These are phyloP conservation scores for Mamestra configurata DNA, from an alignment of 1,140 invertebrate genomes.

Conservation along the genomic window DNA sequence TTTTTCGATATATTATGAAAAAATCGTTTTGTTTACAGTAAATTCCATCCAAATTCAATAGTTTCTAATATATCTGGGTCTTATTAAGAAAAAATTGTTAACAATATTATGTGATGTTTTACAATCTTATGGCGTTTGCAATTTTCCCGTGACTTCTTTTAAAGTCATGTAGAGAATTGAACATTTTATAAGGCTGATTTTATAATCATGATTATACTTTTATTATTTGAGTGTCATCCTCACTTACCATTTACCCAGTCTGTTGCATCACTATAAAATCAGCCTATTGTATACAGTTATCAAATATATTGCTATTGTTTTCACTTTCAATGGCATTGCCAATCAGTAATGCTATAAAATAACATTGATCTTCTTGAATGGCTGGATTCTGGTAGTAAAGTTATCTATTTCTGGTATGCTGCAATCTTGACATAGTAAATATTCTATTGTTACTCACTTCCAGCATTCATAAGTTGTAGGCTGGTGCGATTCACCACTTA, in stretches of 20 bases:
- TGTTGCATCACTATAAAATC: neutral
- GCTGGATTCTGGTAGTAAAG: neutral
- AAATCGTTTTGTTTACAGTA: too few species aligned
- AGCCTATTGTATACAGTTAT: neutral
- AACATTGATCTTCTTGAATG: neutral
- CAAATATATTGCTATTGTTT: neutral
- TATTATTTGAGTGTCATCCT: too few species aligned
- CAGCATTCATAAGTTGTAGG: neutral
- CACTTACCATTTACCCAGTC: too few species aligned
- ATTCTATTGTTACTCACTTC: neutral
- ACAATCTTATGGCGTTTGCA: too few species aligned
- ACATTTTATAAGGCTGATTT: neutral
- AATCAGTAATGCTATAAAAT: conserved; percentile 31
- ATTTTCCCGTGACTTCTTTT: too few species aligned
- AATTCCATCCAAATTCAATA: too few species aligned
- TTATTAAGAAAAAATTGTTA: too few species aligned
- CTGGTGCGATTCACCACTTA: neutral
- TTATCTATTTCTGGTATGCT: neutral
- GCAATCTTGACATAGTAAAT: neutral
- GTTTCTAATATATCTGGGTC: too few species aligned
- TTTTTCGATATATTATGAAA: too few species aligned
- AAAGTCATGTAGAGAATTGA: neutral
- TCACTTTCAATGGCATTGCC: neutral
- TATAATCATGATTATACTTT: neutral
- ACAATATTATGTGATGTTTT: too few species aligned